These are phyloP conservation scores for Oophaga pumilio DNA, from an alignment of 2,113 vertebrate species.

Conservation along the genomic window DNA sequence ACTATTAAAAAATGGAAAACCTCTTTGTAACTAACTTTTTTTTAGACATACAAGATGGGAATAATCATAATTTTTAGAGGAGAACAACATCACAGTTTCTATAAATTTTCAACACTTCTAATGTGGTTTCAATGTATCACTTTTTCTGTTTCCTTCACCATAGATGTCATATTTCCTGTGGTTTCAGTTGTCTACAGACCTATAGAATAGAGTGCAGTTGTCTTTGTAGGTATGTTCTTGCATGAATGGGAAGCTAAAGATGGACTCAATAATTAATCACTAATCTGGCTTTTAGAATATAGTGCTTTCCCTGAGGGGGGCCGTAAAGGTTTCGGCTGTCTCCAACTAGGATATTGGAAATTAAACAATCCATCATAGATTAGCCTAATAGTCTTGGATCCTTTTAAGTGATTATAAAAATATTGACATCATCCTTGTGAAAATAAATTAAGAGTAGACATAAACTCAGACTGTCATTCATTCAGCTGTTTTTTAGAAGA, in stretches of 20 bases:
- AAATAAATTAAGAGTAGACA: background rate
- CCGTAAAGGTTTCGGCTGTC: background rate
- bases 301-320: slow-evolving; percentile 7
- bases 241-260: slow-evolving; percentile 5
- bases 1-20: too few relatives aligned
- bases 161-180: background rate
- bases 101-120: background rate
- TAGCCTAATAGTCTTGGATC: background rate
- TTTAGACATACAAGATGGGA: background rate
- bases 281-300: background rate
- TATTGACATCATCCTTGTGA: background rate
- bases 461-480: background rate
- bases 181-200: background rate
- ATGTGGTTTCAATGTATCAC: background rate
- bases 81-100: background rate
- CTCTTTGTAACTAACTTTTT: too few relatives aligned
- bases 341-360: background rate
- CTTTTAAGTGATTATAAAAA: background rate
- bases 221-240: slow-evolving; percentile 14
- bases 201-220: background rate
- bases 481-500: background rate
- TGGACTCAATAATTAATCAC: slow-evolving; percentile 31
- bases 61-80: background rate
- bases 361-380: background rate
- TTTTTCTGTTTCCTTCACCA: background rate